Evolutionary conservation across 2,888 invertebrate genomes (phyloP), one percentile per base, ranked within the genome.

Genomic region (Gasteruption jaculator): DNA sequence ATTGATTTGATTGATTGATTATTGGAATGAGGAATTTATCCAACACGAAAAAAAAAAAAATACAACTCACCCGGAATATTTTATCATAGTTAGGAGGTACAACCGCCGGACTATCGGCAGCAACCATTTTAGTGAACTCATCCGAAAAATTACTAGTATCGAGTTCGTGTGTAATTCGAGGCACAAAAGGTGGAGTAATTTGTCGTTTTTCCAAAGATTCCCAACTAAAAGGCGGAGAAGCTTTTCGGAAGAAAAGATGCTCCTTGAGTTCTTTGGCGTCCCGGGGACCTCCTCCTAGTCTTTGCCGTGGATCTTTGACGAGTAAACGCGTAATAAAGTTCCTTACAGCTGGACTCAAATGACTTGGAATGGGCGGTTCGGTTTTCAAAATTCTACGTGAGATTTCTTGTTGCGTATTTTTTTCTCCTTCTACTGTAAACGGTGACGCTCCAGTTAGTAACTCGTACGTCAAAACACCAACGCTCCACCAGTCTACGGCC

Each of bases 401-500:
- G 63, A 97, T 95, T 74, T 96, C 95, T 57, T 90, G 86, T 71
- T 95, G 95, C 1, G 88, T 86, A 72, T 95, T 95, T 65, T 82
- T 85, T 68, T 92, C 91, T 16, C 93, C 94, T 59, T 95, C 92
- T 1, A 94, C 91, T 6, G 96, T 94, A 73, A 97, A 97, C 3
- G 97, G 97, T 1, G 95, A 95, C 5, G 94, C 93, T 38, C 97
- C 96, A 0, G 95, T 96, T 39, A 97, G 74, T 29, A 97, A 80
- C 73, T 97, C 96, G 76, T 95, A 97, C 0, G 94, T 91, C 31
- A 97, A 74, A 2, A 97, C 95, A 5, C 95, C 95, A 5, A 96
- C 87, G 20, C 94, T 94, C 97, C 97, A 97, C 96, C 96, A 97
- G 75, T 97, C 97, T 5, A 95, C 96, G 35, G 93, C 90, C 86